Evolutionary conservation across 2,797 vertebrate species (phyloP), one percentile per base, ranked within the genome.

Genomic region (Tauraco hartlaubi): DNA sequence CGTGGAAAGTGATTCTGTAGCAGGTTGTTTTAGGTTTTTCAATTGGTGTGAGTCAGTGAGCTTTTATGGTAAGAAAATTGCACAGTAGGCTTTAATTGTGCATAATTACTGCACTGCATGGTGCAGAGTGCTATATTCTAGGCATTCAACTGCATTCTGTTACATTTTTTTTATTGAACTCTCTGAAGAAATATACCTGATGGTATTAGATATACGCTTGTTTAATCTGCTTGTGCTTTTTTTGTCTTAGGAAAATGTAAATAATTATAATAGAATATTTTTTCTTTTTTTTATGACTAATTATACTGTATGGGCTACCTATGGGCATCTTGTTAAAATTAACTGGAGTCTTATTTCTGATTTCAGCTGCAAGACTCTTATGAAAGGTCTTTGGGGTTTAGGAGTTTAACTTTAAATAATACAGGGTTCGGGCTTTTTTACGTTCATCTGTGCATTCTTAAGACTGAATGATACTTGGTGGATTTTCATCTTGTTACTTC

Each of bases 31-130:
- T 68, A 90, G 90, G 73, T 92, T 95, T 94, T 94, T 96, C 95
- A 96, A 95, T 62, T 94, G 92, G 91, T 96, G 90, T 97, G 95
- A 97, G 48, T 87, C 76, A 88, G 94, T 92, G 92, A 96, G 91
- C 85, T 96, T 97, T 98, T 93, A 94, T 91, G 86, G 93, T 88
- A 93, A 95, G 94, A 96, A 96, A 97, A 97, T 96, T 96, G 96
- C 97, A 97, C 79, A 94, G 96, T 96, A 96, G 96, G 97, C 89
- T 97, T 91, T 98, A 98, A 98, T 97, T 98, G 97, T 97, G 95
- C 82, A 84, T 96, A 97, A 98, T 98, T 98, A 97, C 92, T 97
- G 93, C 96, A 82, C 97, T 92, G 95, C 87, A 33, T 97, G 97
- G 85, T 94, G 91, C 94, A 93, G 73, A 97, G 93, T 86, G 74